Evolutionary conservation across 1,140 invertebrate genomes (phyloP), one percentile per base, ranked within the genome.

Genomic region (Drosophila gunungcola): DNA sequence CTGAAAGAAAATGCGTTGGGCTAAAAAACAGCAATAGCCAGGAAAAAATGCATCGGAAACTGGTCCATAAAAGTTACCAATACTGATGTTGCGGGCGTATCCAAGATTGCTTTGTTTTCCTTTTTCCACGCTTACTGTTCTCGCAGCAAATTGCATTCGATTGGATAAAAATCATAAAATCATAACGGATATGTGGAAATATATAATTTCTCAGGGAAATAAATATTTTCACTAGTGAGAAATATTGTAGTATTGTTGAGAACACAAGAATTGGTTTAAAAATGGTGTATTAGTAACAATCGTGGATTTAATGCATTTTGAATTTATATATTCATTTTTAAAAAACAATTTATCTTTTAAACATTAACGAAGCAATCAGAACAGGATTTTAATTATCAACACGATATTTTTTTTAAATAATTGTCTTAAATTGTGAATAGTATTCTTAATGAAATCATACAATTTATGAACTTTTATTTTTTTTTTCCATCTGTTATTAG

Each of bases 91-190:
- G 73, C 46, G 73, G 75, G 64, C 73, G 64, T 70, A 12, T 25
- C 29, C 51, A 70, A 57, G 68, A 45, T 36, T 48, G 61, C 54
- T 57, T 65, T 63, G 41, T 64, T 60, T 78, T 54, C 64, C 32
- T 41, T 45, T 64, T 60, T 62, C 13, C 11, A 13, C 21, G 43
- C 46, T 63, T 16, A 43, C 62, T 61, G 39, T 52, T 38, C 62
- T 64, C 45, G 48, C 46, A 49, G 54, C 49, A 82, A 77, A 81
- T 75, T 70, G 70, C 80, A 73, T 69, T 78, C 67, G 51, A 65
- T 72, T 39, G 45, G 49, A 65, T 64, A 53, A 61, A 76, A 42
- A 49, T 10, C 39, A 49, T 60, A 65, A 70, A 72, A 29, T 55
- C 10, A 32, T 21, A 60, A 9, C 7, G 53, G 58, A 79, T 61